Evolutionary conservation across 1,140 invertebrate species (phyloP), one percentile per base, ranked within the genome.

Genomic region (Papilio polyxenes): DNA sequence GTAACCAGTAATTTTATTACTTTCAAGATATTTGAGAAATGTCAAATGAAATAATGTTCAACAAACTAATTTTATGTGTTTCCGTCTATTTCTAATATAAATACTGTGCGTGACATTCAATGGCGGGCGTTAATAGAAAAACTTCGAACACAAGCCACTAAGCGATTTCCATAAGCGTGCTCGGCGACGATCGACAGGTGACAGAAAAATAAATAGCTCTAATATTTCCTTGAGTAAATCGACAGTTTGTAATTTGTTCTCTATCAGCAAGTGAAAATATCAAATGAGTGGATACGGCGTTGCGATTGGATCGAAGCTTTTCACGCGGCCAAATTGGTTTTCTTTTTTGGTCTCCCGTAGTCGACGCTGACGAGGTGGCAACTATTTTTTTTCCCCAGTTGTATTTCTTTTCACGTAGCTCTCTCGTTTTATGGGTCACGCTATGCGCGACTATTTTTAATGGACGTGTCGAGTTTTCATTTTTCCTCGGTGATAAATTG

Each of bases 171-270:
- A 92, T 92, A 91, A 90, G 87, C 85, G 79, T 82, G 82, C 86
- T 88, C 83, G 85, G 81, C 82, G 85, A 80, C 83, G 89, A 89
- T 88, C 86, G 93, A 90, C 91, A 92, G 90, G 89, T 93, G 93
- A 94, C 92, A 93, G 90, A 92, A 88, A 92, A 93, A 93, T 93
- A 94, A 92, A 93, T 93, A 92, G 87, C 87, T 89, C 87, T 90
- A 89, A 90, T 91, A 92, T 92, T 91, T 89, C 86, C 80, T 81
- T 56, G 83, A 85, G 80, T 83, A 86, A 83, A 87, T 85, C 89
- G 93, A 91, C 91, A 94, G 89, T 93, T 94, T 92, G 91, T 94
- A 94, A 94, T 94, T 94, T 93, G 92, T 92, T 93, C 90, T 89
- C 85, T 90, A 91, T 90, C 89, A 88, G 31, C 79, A 83, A 89